phyloP scores from a whole-genome alignment of 2,888 invertebrate species.

The Caenorhabditis uteleia region DNA sequence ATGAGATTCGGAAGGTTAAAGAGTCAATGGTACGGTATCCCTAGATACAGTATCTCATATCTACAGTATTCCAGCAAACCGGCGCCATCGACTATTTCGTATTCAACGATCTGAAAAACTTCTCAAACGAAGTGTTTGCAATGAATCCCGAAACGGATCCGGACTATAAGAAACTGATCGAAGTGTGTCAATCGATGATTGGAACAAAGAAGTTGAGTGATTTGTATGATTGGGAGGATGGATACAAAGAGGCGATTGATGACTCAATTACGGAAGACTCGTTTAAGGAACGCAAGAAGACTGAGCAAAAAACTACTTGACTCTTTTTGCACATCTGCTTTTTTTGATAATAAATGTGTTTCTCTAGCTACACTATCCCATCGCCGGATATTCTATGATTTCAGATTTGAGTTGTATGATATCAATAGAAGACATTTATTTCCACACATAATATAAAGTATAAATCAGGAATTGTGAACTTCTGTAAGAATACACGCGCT shows the following conservation, averaged over 20 bases:
- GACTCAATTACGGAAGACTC: too few species aligned
- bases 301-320: too few species aligned
- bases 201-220: conserved; percentile 20
- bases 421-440: too few species aligned
- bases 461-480: too few species aligned
- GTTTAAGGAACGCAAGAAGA: too few species aligned
- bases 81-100: conserved; percentile 10
- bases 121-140: conserved; percentile 13
- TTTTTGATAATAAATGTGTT: too few species aligned
- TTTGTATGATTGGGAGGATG: conserved; percentile 39
- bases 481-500: too few species aligned
- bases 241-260: conserved; percentile 24
- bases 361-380: too few species aligned
- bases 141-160: conserved; percentile 24
- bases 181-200: conserved; percentile 15
- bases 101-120: conserved; percentile 9
- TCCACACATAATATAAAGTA: too few species aligned
- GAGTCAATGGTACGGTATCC: conserved; percentile 35
- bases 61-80: conserved; percentile 18
- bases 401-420: too few species aligned
- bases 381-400: too few species aligned
- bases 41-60: not conserved
- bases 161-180: conserved; percentile 22
- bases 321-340: too few species aligned
- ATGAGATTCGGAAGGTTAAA: conserved; percentile 48